phyloP scores from a whole-genome alignment of 2,113 vertebrate species.

The Poeciliopsis occidentalis region DNA sequence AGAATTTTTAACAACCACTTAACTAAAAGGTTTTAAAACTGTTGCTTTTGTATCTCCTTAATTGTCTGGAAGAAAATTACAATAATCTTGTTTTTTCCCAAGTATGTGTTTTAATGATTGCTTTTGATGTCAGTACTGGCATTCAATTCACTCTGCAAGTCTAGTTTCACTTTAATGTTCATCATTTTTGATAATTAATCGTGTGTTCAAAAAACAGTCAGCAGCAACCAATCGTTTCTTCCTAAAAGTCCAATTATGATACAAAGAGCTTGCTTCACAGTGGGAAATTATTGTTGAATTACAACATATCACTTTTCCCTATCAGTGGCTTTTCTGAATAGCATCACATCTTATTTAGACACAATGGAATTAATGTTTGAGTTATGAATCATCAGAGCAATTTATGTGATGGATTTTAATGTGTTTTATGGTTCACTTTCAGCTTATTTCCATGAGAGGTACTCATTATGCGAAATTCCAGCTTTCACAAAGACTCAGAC shows the following conservation, averaged over 20 bases:
- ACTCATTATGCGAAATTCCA: slow-evolving; percentile 63
- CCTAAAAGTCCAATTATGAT: slow-evolving; percentile 19
- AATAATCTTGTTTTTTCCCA: neutral
- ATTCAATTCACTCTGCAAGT: slow-evolving; percentile 4
- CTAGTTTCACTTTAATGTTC: neutral
- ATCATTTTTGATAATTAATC: slow-evolving; percentile 13
- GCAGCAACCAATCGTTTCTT: neutral
- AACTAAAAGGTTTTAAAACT: neutral
- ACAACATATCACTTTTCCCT: slow-evolving; percentile 27
- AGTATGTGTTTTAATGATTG: neutral
- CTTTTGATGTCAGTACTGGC: neutral
- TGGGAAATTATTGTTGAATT: slow-evolving; percentile 31
- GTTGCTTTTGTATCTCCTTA: neutral
- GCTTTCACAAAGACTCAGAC: slow-evolving; percentile 57
- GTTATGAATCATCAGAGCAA: slow-evolving; percentile 23
- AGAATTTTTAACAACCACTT: neutral
- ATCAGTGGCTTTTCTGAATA: slow-evolving; percentile 41
- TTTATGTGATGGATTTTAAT: slow-evolving; percentile 56
- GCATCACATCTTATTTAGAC: slow-evolving; percentile 49
- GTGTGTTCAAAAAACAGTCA: slow-evolving; percentile 11
- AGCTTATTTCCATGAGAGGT: slow-evolving; percentile 49
- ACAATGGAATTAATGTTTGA: slow-evolving; percentile 43
- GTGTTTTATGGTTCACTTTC: slow-evolving; percentile 54
- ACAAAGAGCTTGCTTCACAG: slow-evolving; percentile 11
- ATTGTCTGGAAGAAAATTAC: neutral